Evolutionary conservation across 2,113 vertebrate species (phyloP), one percentile per base, ranked within the genome.

Genomic region (Ophiodon elongatus): DNA sequence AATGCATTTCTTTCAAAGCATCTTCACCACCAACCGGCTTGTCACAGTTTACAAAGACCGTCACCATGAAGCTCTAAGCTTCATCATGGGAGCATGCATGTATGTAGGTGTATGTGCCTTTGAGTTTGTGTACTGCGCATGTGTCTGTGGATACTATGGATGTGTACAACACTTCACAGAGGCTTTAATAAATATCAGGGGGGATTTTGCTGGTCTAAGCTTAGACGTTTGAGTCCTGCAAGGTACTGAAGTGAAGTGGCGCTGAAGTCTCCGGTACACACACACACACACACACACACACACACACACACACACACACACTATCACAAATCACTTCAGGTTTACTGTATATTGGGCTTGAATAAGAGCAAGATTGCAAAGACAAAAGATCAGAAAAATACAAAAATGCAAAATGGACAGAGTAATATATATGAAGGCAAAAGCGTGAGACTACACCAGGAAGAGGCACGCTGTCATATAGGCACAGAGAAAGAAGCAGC

Each of bases 181-280:
- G 80, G 83, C 70, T 93, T 92, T 89, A 81, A 82, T 86, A 93
- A 90, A 89, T 85, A 80, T 74, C 73, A 8, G 43, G 73, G 71
- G 85, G 73, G 90, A 79, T 90, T 92, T 90, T 92, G 60, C 75
- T 82, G 62, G 66, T 88, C 39, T 85, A 81, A 86, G 73, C 79
- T 68, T 64, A 70, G 73, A 86, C 84, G 87, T 83, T 63, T 54
- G 73, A 76, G 64, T 64, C 71, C 69, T 87, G 23, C 50, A 43
- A 76, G 76, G 68, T 25, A 37, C 60, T 39, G 9, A 31, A 68
- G n/a, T 39, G 9, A 31, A 68, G n/a, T 70, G 27, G 56, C 78
- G 64, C 60, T 25, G 45, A 41, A 65, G 60, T 78, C 25, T 9
- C 45, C 68, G 73, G 67, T 41, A 52, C 77, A 62, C 29, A 82